Base-by-base conservation (phyloP, 2,113 vertebrate genomes). In the Emydocephalus ijimae region DNA sequence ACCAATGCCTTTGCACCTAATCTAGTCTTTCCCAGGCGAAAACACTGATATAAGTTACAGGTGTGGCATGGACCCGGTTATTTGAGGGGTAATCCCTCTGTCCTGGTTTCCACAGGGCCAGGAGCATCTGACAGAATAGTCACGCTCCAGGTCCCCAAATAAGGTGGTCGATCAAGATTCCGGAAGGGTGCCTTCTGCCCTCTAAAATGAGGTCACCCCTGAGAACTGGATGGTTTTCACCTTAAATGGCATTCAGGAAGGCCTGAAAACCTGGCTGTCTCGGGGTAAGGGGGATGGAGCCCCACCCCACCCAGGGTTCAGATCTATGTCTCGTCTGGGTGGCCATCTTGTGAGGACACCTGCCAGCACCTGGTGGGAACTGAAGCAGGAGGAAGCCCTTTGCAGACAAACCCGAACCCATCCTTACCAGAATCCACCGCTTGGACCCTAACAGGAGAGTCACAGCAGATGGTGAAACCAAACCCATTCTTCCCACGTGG, bases 391-490 rank as follows among this genome's bases (percentile, higher is more conserved):
- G 18, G 88, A 59, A 64, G 24, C 56, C 54, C 3, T 39, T 2
- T 39, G 15, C 4, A 45, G 26, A 5, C 5, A 0, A 81, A 43
- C 3, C 0, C 39, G 3, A 15, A 18, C 21, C 8, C 10, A 12
- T 61, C 95, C 98, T 98, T 97, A 98, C 99, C 99, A 0, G 99
- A 98, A 97, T 99, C 99, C 89, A 99, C 99, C 1, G 98, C 99
- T 97, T 99, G 99, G 85, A 99, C 99, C 57, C 98, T 98, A 92
- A 99, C 99, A 0, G 99, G 99, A 92, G 99, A 98, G 95, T 99
- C 99, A 0, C 98, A 99, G 98, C 98, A 99, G 98, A 99, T 99
- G 55, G 99, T 99, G 97, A 99, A 99, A 95, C 99, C 99, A 92
- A 98, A 99, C 91, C 99, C 99, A 87, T 99, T 98, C 43, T 97